A percentile compares a stretch with the other conserved stretches of the same genome.
These are phyloP conservation scores for Caiman crocodilus DNA, from an alignment of 2,797 vertebrate species.

Conservation along the genomic window DNA sequence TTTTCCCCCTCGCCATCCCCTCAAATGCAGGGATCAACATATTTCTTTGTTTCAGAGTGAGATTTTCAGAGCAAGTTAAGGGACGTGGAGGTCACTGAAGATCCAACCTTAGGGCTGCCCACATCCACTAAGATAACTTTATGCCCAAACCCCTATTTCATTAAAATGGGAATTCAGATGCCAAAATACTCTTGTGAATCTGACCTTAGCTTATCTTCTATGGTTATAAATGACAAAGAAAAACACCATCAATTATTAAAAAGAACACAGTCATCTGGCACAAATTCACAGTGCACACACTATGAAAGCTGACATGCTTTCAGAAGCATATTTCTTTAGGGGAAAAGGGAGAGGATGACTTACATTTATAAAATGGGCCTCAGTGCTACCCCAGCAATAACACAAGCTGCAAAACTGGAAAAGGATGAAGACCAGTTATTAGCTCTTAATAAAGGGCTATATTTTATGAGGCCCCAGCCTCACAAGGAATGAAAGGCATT, in stretches of 20 bases:
- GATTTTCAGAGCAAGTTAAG: neutral
- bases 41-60: neutral
- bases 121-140: too few species aligned
- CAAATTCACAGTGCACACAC: neutral
- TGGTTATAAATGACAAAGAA: neutral
- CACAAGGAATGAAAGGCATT: neutral
- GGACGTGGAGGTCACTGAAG: neutral
- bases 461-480: neutral
- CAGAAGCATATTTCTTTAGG: neutral
- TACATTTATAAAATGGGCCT: neutral
- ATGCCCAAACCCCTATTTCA: too few species aligned
- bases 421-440: neutral
- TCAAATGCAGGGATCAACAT: neutral
- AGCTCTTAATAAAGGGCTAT: neutral
- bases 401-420: neutral
- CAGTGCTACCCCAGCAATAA: neutral
- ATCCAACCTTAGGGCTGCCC: neutral
- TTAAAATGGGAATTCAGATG: too few species aligned
- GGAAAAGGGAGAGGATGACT: neutral
- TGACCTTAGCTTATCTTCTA: neutral
- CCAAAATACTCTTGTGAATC: too few species aligned
- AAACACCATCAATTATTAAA: neutral
- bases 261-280: fast-evolving
- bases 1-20: neutral
- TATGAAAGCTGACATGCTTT: neutral